Base-by-base conservation (phyloP, 2,888 invertebrate genomes). In the Electrophaes corylata region DNA sequence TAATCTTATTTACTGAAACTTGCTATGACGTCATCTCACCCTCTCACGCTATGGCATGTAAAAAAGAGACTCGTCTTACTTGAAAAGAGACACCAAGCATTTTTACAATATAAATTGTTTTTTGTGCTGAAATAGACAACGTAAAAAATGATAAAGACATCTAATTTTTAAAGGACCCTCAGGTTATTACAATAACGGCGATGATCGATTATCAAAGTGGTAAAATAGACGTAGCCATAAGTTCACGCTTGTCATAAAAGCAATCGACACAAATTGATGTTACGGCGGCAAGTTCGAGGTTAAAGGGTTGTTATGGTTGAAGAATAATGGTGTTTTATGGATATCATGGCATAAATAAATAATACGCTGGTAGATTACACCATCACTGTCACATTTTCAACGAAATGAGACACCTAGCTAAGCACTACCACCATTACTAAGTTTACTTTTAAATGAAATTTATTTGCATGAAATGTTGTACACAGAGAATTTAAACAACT, bases 171-270 rank as follows among this genome's bases (percentile, higher is more conserved):
- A 14, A 12, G 12, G 1, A 14, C 35, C 35, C 2, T 37, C 5
- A 16, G 10, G 10, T 3, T 16, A 10, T 37, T 10, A 10, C 10
- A 37, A 37, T 37, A 37, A 37, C 16, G 37, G 14, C 14, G 16
- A 0, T 3, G 16, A 37, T 37, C 6, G 16, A 10, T 8, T 8
- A 37, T 8, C 35, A 35, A 31, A 31, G 8, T 35, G 35, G 6
- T 12, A 35, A 37, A 37, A 14, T 14, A 35, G 16, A 37, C 37
- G 6, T 16, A 3, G 10, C 33, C n/a, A 12, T 16, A 37, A 37
- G 16, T 37, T 37, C 37, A 37, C n/a, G 37, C 37, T 37, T 37
- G 37, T 16, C 37, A 37, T 10, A 37, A 37, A 37, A 37, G 37
- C 37, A 37, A 37, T 16, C 16, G 37, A 37, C 16, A 16, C 16